Base-by-base conservation (phyloP, 1,140 invertebrate genomes). In the Cyphomyrmex costatus region DNA sequence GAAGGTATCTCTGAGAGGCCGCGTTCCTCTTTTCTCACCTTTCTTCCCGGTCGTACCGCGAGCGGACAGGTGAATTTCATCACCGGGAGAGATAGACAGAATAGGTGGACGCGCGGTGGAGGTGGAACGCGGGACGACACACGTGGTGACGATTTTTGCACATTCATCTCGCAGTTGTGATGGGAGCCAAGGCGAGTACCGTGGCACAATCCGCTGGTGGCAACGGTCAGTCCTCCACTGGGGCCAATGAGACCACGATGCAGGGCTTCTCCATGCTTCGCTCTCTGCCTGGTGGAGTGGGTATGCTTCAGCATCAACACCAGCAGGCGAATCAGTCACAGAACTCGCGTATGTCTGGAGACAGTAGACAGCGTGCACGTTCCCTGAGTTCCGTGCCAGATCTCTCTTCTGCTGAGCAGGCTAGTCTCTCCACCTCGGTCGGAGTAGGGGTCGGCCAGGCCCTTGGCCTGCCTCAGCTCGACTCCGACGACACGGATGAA, bases 181-280 rank as follows among this genome's bases (percentile, higher is more conserved):
- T 98, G 97, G 97, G 97, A 96, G 97, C 97, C 94, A 98, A 98
- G 95, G 96, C 97, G 92, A 98, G 97, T 94, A 98, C 97, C 78
- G 95, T 96, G 86, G 97, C 97, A 96, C 95, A 97, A 96, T 96
- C 97, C 96, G 91, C 96, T 96, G 91, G 96, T 96, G 91, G 96
- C 96, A 96, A 97, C 97, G 96, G 94, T 85, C 95, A 95, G 89
- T 97, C 98, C 94, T 97, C 97, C 33, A 97, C 97, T 86, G 97
- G 97, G 93, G 96, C 96, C 80, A 97, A 97, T 90, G 97, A 97
- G 84, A 95, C 96, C 51, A 94, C 95, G 16, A 96, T 96, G 91
- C 94, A 94, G 89, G 97, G 97, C 49, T 97, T 97, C 90, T 97
- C 97, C 88, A 95, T 98, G 90, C 95, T 98, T 88, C 96, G 97